These are phyloP conservation scores for Ctenochaetus hawaiiensis DNA, from an alignment of 2,797 vertebrate species.

Conservation along the genomic window DNA sequence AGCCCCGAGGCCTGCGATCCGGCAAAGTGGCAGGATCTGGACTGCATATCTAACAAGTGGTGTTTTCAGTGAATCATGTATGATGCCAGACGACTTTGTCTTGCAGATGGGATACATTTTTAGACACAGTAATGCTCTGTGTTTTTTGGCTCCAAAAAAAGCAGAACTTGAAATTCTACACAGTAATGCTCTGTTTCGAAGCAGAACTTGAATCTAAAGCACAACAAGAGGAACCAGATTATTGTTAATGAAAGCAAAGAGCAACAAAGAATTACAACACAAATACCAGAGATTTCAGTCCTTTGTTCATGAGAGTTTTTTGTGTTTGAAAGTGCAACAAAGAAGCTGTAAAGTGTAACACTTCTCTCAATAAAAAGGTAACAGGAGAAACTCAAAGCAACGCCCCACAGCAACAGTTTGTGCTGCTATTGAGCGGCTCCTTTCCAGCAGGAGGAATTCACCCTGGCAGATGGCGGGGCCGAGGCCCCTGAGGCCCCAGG, in stretches of 20 bases:
- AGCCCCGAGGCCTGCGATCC: conserved; percentile 41
- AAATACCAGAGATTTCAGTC: conserved; percentile 28
- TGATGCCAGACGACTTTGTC: conserved; percentile 17
- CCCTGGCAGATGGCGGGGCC: conserved; percentile 85
- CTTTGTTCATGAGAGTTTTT: conserved; percentile 29
- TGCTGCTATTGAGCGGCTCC: conserved; percentile 55
- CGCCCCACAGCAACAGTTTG: conserved; percentile 80
- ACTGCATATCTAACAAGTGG: conserved; percentile 41
- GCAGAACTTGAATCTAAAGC: not conserved
- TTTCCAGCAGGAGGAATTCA: conserved; percentile 76
- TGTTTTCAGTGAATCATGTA: conserved; percentile 13
- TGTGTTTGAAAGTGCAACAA: conserved; percentile 50
- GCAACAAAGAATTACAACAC: conserved; percentile 2
- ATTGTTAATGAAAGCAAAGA: not conserved
- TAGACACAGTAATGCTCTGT: not conserved
- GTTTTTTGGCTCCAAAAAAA: not conserved
- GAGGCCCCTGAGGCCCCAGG: conserved; percentile 79
- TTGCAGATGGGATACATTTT: conserved; percentile 7
- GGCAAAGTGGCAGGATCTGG: conserved; percentile 54
- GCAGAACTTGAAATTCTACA: too few relatives aligned
- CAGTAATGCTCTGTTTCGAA: not conserved
- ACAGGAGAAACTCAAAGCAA: conserved; percentile 78
- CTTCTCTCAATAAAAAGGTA: conserved; percentile 69
- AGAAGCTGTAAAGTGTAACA: conserved; percentile 68
- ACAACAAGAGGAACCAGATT: not conserved